Conservation (phyloP, 2,888 invertebrate genomes). For the Euzetes globulus region DNA sequence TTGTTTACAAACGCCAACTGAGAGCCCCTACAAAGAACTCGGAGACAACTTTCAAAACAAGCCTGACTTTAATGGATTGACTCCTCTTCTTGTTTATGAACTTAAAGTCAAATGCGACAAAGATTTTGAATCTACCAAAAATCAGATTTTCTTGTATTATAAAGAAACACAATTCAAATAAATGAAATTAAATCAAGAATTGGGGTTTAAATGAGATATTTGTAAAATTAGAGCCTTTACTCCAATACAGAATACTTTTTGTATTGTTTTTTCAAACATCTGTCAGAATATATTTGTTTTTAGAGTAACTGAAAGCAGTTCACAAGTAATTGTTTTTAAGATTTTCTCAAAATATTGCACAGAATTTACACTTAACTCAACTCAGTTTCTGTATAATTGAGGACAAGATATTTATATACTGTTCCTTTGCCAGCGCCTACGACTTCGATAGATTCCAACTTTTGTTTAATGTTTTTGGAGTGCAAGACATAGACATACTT, state of each 20-base stretch:
- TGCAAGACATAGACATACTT: not conserved
- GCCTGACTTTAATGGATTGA: not conserved
- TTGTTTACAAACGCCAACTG: not conserved
- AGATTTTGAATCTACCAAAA: too few relatives aligned
- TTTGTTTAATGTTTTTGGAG: not conserved
- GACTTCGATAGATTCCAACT: not conserved
- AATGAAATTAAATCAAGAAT: too few relatives aligned
- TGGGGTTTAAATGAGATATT: not conserved
- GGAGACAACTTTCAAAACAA: not conserved
- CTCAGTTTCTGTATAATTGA: slow-evolving; percentile 19
- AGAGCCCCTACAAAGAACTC: not conserved
- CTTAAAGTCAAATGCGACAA: too few relatives aligned
- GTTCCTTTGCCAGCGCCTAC: slow-evolving; percentile 7
- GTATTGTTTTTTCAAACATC: not conserved
- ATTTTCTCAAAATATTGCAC: not conserved
- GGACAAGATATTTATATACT: slow-evolving; percentile 18
- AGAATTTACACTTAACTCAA: not conserved
- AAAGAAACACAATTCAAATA: too few relatives aligned
- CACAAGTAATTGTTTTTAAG: slow-evolving; percentile 7
- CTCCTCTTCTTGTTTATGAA: not conserved
- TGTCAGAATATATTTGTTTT: slow-evolving; percentile 13
- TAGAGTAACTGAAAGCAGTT: not conserved
- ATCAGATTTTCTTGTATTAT: too few relatives aligned
- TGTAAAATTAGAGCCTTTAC: not conserved
- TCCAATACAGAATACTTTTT: not conserved